A percentile compares a stretch with the other conserved stretches of the same genome.
Evolutionary conservation across 2,888 invertebrate genomes (phyloP).

Genomic region (Callinectes sapidus): DNA sequence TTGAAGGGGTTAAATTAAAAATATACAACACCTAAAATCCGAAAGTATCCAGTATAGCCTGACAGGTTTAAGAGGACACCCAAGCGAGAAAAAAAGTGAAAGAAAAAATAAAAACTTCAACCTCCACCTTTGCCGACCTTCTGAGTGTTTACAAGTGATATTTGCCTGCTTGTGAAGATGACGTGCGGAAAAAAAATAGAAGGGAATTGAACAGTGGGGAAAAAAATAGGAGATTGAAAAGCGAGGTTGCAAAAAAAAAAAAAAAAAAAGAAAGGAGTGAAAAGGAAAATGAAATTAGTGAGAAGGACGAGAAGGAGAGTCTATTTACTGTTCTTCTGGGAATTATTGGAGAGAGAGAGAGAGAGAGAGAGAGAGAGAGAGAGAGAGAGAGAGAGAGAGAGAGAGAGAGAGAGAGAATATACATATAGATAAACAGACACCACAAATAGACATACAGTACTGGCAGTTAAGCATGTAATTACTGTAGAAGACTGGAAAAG

Average conservation of each 20-base stretch:
- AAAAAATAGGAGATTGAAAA: no score
- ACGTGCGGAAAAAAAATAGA: background rate
- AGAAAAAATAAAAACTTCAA: no score
- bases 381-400: slow-evolving; percentile 10
- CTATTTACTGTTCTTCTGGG: background rate
- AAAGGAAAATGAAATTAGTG: background rate
- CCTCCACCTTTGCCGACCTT: background rate
- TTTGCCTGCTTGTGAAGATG: background rate
- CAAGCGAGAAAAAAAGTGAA: no score
- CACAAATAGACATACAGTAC: background rate
- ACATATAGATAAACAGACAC: background rate
- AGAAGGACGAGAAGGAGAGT: background rate
- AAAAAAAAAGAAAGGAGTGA: background rate
- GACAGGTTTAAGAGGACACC: no score
- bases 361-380: background rate
- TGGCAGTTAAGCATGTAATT: background rate
- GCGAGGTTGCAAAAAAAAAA: no score
- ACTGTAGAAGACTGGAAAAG: background rate
- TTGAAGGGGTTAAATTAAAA: no score
- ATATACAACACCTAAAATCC: no score
- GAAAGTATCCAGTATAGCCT: no score
- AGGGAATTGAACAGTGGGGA: background rate
- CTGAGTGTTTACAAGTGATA: background rate
- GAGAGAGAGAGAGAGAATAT: no score
- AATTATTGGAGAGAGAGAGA: background rate